Conservation (phyloP, 2,888 invertebrate species). For the Eupithecia exiguata region DNA sequence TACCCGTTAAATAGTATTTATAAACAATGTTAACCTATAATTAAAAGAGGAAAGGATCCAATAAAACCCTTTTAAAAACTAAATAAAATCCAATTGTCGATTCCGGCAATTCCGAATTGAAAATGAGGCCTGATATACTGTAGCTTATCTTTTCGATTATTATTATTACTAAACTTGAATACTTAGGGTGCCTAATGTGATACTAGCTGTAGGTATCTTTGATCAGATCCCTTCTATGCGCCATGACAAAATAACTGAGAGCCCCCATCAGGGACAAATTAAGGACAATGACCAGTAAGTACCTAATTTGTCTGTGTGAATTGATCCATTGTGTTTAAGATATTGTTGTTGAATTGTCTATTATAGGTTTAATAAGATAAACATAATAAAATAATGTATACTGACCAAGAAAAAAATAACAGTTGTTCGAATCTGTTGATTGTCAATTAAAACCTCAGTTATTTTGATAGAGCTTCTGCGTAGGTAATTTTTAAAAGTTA, state of each 20-base stretch:
- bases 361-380: too few relatives aligned
- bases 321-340: not conserved
- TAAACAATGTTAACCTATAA: too few relatives aligned
- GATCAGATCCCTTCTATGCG: conserved; percentile 31
- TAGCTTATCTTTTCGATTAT: not conserved
- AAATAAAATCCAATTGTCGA: not conserved
- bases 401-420: not conserved
- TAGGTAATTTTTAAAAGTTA: not conserved
- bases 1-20: too few relatives aligned
- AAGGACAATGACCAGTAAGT: not conserved
- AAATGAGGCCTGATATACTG: not conserved
- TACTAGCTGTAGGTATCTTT: conserved; percentile 40
- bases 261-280: not conserved
- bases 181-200: conserved; percentile 42
- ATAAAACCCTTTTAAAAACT: not conserved
- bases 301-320: not conserved
- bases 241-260: conserved; percentile 15
- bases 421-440: not conserved
- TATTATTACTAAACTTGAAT: conserved; percentile 18
- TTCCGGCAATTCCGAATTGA: not conserved
- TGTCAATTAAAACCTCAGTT: conserved; percentile 16
- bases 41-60: not conserved
- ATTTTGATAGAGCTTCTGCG: conserved; percentile 18
- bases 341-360: not conserved
- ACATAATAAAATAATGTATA: too few relatives aligned